phyloP scores from a whole-genome alignment of 2,888 invertebrate genomes.

The Cyclophora punctaria region DNA sequence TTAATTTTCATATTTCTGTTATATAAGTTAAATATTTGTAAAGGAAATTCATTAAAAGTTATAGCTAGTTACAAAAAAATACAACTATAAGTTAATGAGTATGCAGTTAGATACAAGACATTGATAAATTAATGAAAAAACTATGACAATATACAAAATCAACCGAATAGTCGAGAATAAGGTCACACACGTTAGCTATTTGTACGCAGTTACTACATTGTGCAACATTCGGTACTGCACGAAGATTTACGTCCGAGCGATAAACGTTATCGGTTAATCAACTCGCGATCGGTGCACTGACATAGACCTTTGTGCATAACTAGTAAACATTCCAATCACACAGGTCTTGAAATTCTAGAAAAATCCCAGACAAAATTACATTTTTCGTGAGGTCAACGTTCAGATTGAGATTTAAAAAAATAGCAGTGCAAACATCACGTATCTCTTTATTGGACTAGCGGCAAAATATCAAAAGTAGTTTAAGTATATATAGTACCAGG shows the following conservation, averaged over 20 bases:
- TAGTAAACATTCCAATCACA: background rate
- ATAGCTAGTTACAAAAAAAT: no score
- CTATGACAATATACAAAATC: background rate
- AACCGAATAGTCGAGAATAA: background rate
- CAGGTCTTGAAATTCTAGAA: background rate
- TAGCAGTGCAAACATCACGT: conserved; percentile 25
- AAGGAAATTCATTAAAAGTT: no score
- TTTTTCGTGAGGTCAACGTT: background rate
- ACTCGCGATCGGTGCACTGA: conserved; percentile 45
- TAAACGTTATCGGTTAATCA: conserved; percentile 59
- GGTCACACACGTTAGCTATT: no score
- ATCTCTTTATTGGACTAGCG: conserved; percentile 46
- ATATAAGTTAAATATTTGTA: no score
- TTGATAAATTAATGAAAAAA: no score
- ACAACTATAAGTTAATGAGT: no score
- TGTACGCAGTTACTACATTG: conserved; percentile 8
- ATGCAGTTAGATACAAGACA: no score
- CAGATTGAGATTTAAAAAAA: background rate
- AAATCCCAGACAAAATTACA: background rate
- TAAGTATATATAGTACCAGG: conserved; percentile 49
- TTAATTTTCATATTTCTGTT: no score
- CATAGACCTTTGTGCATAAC: conserved; percentile 42
- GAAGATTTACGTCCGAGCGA: conserved; percentile 36
- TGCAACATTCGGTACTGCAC: conserved; percentile 36
- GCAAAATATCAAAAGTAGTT: conserved; percentile 56